Evolutionary conservation across 2,113 vertebrate genomes (phyloP).

Genomic region (Lepidothrix coronata): DNA sequence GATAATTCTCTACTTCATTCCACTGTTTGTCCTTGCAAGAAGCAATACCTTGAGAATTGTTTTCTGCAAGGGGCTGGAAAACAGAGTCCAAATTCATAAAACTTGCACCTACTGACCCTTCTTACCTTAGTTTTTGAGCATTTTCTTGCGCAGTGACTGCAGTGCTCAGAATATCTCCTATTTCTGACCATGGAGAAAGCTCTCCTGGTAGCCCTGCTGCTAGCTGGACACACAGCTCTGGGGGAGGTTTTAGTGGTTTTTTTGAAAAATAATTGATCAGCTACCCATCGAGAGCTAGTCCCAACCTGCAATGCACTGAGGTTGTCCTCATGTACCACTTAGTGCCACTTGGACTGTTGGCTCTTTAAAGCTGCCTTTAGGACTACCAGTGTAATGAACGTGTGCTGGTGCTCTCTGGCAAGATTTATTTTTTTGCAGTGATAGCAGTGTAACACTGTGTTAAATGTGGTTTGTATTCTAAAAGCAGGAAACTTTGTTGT

Average conservation of each 20-base stretch:
- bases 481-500: background rate
- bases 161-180: background rate
- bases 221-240: background rate
- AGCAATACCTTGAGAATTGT: background rate
- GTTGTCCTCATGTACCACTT: background rate
- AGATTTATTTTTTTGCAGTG: background rate
- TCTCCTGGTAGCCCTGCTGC: background rate
- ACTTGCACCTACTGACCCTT: background rate
- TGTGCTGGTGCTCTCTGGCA: background rate
- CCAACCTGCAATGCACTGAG: background rate
- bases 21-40: background rate
- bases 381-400: rapidly evolving
- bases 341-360: background rate
- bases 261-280: background rate
- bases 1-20: background rate
- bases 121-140: background rate
- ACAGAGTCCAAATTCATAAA: background rate
- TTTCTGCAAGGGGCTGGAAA: background rate
- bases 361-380: background rate
- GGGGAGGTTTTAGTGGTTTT: background rate
- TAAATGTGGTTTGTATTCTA: background rate
- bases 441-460: background rate
- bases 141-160: background rate
- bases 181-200: background rate
- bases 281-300: background rate